phyloP scores from a whole-genome alignment of 2,888 invertebrate species.

The Lepidochrysops patricia region DNA sequence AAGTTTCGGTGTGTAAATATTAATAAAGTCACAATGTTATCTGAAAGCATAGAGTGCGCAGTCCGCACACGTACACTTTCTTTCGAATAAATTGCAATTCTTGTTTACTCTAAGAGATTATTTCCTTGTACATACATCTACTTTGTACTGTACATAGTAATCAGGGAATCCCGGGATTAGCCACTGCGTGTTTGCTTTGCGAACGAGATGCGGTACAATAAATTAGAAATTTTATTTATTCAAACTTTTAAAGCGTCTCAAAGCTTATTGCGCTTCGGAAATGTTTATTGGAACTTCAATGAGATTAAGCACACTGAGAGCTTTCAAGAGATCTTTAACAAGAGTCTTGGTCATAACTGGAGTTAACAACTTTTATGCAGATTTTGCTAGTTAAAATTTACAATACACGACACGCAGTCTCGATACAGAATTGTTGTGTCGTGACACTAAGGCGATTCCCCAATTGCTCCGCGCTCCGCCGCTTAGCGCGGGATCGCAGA shows the following conservation, averaged over 20 bases:
- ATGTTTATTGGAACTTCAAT: background rate
- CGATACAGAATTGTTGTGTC: no score
- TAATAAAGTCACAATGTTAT: constrained; percentile 27
- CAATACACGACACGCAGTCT: no score
- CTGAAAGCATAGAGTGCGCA: constrained; percentile 26
- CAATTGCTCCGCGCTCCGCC: no score
- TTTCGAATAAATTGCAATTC: constrained; percentile 54
- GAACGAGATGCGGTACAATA: constrained; percentile 5
- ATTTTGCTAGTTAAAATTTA: no score
- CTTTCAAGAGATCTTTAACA: background rate
- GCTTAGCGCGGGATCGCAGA: no score
- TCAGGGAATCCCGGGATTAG: constrained; percentile 48
- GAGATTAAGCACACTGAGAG: background rate
- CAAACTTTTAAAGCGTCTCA: background rate
- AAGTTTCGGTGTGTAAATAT: constrained; percentile 26
- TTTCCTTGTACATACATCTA: constrained; percentile 55
- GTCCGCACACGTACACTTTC: constrained; percentile 42
- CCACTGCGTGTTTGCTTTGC: constrained; percentile 20
- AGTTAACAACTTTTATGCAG: no score
- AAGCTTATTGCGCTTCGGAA: background rate
- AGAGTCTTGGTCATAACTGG: background rate
- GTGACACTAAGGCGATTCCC: no score
- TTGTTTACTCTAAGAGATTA: constrained; percentile 62
- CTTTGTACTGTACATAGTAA: constrained; percentile 41
- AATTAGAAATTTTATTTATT: background rate